Conservation (phyloP, 2,888 invertebrate genomes). For the Hydrotaea diabolus region DNA sequence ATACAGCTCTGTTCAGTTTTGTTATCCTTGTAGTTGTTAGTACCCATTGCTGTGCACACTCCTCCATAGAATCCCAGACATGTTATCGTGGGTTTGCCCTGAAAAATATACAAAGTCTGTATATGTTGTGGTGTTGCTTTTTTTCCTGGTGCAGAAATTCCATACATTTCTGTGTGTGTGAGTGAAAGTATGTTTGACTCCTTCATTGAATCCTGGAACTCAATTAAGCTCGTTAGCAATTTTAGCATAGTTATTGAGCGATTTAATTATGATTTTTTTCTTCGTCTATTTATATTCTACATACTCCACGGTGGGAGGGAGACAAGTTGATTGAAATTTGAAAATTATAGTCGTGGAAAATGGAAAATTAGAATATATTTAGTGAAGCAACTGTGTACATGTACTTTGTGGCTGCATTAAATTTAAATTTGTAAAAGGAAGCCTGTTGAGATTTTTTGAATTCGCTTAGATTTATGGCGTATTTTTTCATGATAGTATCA, state of each 20-base stretch:
- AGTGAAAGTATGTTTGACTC: conserved; percentile 38
- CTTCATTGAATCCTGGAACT: conserved; percentile 53
- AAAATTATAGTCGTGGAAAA: conserved; percentile 31
- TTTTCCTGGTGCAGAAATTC: not conserved
- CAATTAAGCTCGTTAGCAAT: conserved; percentile 66
- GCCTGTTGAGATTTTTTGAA: too few relatives aligned
- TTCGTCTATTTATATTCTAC: conserved; percentile 19
- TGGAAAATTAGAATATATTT: conserved; percentile 22
- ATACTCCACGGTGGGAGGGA: conserved; percentile 7
- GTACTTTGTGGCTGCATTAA: too few relatives aligned
- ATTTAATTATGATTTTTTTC: conserved; percentile 46
- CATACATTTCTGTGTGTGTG: conserved; percentile 8
- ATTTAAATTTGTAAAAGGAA: too few relatives aligned
- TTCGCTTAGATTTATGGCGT: too few relatives aligned
- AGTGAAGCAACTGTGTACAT: not conserved
- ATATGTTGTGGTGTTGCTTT: conserved; percentile 8
- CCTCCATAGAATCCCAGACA: conserved; percentile 48
- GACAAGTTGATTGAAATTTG: conserved; percentile 41
- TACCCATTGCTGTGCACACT: not conserved
- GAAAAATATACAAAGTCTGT: conserved; percentile 29
- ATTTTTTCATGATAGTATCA: too few relatives aligned
- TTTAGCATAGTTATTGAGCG: conserved; percentile 61
- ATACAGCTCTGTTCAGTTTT: not conserved
- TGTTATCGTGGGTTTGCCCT: conserved; percentile 50
- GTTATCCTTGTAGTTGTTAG: not conserved